Base-by-base conservation (phyloP, 2,113 vertebrate species). In the Mionectes macconnelli region DNA sequence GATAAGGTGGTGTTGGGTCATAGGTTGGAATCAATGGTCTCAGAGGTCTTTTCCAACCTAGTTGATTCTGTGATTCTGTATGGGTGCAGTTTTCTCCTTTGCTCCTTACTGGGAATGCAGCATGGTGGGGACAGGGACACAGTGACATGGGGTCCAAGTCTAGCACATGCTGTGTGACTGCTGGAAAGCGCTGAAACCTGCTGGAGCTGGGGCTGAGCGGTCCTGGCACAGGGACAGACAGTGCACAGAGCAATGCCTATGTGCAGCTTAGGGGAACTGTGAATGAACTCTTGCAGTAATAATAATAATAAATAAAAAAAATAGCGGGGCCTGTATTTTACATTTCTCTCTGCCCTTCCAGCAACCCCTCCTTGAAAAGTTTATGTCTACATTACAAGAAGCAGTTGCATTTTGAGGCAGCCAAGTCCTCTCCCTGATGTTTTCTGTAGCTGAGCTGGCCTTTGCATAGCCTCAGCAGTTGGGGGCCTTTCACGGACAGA, bases 401-500 rank as follows among this genome's bases (percentile, higher is more conserved):
- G 53, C 28, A 12, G 87, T 91, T 84, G 55, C 47, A 31, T 89
- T 94, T 72, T 59, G 67, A 50, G 30, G 31, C 66, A 81, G 91
- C 94, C 95, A 90, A 88, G 75, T 52, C 77, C 91, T 79, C 45
- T 83, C 73, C 78, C 57, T 2, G 35, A 90, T 83, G 63, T 95
- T 96, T 94, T 96, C 88, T 18, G 53, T 73, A 80, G 91, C 84
- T 92, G 93, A 89, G 86, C 94, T 96, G 88, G 79, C 89, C 92
- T 73, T 87, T 53, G 79, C 69, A 17, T 57, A 87, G 97, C 89
- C 92, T 60, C 35, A 14, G 92, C 49, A 9, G 37, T 16, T 2
- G 5, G 81, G 94, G 87, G 88, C 77, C 95, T 96, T 85, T 95
- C 24, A 3, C 1, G 7, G 89, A 97, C 64, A 97, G 93, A 96